Percentiles rank a stretch among this genome's conserved stretches.
Conservation (phyloP, 2,113 vertebrate species). For the Mastomys coucha region DNA sequence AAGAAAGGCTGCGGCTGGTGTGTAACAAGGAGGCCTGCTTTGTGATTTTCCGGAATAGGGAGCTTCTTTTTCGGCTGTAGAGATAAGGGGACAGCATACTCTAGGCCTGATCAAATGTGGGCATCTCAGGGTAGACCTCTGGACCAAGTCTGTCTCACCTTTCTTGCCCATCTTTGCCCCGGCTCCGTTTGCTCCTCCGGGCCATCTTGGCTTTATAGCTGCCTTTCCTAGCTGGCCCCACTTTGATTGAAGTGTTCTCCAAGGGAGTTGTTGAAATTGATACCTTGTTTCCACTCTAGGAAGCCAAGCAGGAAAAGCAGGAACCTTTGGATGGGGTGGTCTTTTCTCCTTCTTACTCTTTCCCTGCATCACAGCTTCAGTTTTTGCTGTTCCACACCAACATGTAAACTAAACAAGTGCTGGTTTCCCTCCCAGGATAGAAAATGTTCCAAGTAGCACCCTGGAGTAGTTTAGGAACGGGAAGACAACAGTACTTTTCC, state of each 20-base stretch:
- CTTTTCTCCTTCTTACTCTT: background rate
- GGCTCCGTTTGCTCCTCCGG: conserved; percentile 94
- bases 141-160: conserved; percentile 86
- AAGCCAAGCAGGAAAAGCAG: conserved; percentile 71
- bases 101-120: background rate
- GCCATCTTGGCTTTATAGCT: conserved; percentile 97
- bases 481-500: background rate
- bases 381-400: background rate
- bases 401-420: background rate
- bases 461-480: background rate
- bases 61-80: conserved; percentile 94
- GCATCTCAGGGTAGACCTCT: background rate
- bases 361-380: background rate
- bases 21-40: conserved; percentile 96
- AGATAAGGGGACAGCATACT: conserved; percentile 31
- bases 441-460: background rate
- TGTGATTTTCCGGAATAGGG: conserved; percentile 96
- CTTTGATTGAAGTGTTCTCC: conserved; percentile 98
- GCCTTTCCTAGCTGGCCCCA: conserved; percentile 95
- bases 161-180: conserved; percentile 95
- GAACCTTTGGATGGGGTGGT: background rate
- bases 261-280: conserved; percentile 96
- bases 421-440: background rate
- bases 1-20: conserved; percentile 96
- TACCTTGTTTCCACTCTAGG: conserved; percentile 96